phyloP scores from a whole-genome alignment of 2,888 invertebrate genomes.

The Onchidella celtica region DNA sequence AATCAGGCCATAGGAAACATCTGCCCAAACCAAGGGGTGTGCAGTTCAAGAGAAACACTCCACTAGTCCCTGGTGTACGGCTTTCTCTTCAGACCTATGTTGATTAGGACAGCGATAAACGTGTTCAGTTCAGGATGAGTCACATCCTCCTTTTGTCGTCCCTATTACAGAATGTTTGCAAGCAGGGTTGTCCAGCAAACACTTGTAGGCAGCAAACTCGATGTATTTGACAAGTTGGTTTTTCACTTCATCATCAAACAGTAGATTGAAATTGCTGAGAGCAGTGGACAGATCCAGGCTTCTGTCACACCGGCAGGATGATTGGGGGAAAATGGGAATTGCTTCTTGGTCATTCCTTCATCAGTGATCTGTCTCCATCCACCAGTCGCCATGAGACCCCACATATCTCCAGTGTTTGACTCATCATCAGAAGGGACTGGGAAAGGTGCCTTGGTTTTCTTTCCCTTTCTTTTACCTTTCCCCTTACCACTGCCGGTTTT shows the following conservation, averaged over 20 bases:
- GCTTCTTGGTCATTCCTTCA: background rate
- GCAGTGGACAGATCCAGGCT: background rate
- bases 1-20: background rate
- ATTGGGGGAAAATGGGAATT: background rate
- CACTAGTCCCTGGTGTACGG: background rate
- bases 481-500: background rate
- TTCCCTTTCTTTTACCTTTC: background rate
- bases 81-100: background rate
- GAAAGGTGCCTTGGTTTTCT: background rate
- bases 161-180: background rate
- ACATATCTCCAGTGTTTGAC: background rate
- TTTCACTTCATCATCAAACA: conserved; percentile 29
- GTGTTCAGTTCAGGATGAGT: conserved; percentile 5
- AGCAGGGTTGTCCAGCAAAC: background rate
- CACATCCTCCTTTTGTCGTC: background rate
- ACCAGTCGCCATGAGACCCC: background rate
- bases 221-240: background rate
- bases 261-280: background rate
- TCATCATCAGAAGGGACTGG: background rate
- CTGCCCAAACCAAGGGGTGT: conserved; percentile 13
- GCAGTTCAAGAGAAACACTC: background rate
- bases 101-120: conserved; percentile 13
- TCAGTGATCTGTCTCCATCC: background rate
- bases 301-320: background rate
- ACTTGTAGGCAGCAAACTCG: conserved; percentile 3